phyloP scores from a whole-genome alignment of 2,888 invertebrate species.

The Tiliacea citrago region DNA sequence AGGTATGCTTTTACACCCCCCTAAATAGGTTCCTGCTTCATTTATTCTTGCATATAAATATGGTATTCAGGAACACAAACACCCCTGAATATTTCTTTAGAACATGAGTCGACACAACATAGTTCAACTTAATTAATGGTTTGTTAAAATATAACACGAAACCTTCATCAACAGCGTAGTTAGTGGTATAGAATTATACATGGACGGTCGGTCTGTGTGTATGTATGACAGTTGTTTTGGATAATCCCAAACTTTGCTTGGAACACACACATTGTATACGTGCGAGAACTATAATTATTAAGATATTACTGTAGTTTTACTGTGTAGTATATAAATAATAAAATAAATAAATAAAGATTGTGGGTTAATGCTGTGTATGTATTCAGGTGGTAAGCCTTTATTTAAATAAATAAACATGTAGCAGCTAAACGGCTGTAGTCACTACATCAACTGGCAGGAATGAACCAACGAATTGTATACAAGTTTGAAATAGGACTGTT shows the following conservation, averaged over 20 bases:
- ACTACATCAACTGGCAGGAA: background rate
- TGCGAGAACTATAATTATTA: background rate
- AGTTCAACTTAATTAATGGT: background rate
- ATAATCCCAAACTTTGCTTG: background rate
- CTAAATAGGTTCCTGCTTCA: background rate
- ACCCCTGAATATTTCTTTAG: constrained; percentile 14
- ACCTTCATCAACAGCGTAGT: background rate
- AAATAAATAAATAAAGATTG: no score
- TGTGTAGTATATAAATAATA: background rate
- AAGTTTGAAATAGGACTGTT: background rate
- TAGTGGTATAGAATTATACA: background rate
- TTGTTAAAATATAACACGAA: constrained; percentile 26
- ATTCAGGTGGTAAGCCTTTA: background rate
- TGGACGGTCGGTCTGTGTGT: background rate
- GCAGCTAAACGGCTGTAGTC: background rate
- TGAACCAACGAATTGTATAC: background rate
- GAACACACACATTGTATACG: background rate
- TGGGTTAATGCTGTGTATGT: background rate
- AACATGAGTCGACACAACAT: constrained; percentile 1
- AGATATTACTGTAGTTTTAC: background rate
- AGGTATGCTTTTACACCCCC: background rate
- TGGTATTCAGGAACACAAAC: background rate
- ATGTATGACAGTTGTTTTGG: background rate
- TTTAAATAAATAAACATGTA: background rate
- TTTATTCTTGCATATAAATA: background rate